Base-by-base conservation (phyloP, 2,113 vertebrate genomes). In the Paracanthobrama guichenoti region DNA sequence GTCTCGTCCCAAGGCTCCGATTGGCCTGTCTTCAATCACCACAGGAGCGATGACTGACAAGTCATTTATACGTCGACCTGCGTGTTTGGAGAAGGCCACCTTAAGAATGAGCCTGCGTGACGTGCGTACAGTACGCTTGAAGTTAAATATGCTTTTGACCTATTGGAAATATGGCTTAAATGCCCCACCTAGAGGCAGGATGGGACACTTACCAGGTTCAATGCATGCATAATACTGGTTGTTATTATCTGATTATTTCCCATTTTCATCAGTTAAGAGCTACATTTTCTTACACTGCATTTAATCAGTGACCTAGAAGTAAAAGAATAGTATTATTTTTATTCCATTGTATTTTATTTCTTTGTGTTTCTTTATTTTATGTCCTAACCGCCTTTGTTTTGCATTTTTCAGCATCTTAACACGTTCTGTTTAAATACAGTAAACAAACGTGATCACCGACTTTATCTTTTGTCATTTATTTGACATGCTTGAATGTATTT, bases 1-100 rank as follows among this genome's bases (percentile, higher is more conserved):
- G 78, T 80, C 72, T 81, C 85, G 39, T 88, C 82, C 85, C 85
- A 86, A 88, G 84, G 84, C 87, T 88, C 87, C 78, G 74, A 86
- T 88, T 77, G 78, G 87, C 82, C 72, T 77, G 85, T 81, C 78
- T 86, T 86, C 79, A 86, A 88, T 86, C 87, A 86, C 81, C 28
- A 31, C 87, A 78, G 87, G 87, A 88, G 72, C 76, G 82, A 88
- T 86, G 87, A 84, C 77, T 75, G 82, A 84, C 81, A 84, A 84
- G 71, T 82, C 79, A 82, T 85, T 88, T 86, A 84, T 81, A 71
- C 76, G 28, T 81, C 69, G 31, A 81, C 64, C 76, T 16, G 39
- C 11, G 57, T 16, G 42, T 81, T 69, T 80, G 82, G 59, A 46
- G 3, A 77, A 88, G 83, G 77, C 79, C 81, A 83, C 81, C 60